Evolutionary conservation across 2,888 invertebrate species (phyloP).

Genomic region (Herminia tarsipennalis): DNA sequence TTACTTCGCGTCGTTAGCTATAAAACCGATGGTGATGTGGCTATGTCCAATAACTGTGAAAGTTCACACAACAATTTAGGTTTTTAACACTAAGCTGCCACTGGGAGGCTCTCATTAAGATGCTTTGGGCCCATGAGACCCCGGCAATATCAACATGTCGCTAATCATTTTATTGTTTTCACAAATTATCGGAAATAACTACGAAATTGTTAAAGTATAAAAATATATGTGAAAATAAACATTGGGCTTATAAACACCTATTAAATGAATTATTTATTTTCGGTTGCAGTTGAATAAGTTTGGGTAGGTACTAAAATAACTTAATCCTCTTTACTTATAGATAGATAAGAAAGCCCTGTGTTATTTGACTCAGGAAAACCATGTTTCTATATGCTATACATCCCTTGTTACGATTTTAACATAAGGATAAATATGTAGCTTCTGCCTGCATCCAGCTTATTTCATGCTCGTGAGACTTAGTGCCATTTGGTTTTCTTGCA

Average conservation of each 20-base stretch:
- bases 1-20: constrained; percentile 55
- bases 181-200: constrained; percentile 61
- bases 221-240: constrained; percentile 1
- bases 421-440: too few relatives aligned
- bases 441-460: too few relatives aligned
- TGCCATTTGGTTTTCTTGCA: too few relatives aligned
- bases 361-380: too few relatives aligned
- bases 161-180: constrained; percentile 77
- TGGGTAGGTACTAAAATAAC: not conserved
- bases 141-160: constrained; percentile 53
- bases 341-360: too few relatives aligned
- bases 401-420: too few relatives aligned
- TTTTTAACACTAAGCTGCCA: constrained; percentile 80
- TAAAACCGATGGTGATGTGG: constrained; percentile 55
- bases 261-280: too few relatives aligned
- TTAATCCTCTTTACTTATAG: too few relatives aligned
- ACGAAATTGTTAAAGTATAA: constrained; percentile 35
- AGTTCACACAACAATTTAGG: constrained; percentile 84
- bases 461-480: too few relatives aligned
- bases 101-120: constrained; percentile 72
- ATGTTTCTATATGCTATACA: too few relatives aligned
- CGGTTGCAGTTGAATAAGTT: not conserved
- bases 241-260: too few relatives aligned
- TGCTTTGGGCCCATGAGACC: constrained; percentile 47
- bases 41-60: constrained; percentile 77